Base-by-base conservation (phyloP, 2,888 invertebrate species). In the Ophonus ardosiacus region DNA sequence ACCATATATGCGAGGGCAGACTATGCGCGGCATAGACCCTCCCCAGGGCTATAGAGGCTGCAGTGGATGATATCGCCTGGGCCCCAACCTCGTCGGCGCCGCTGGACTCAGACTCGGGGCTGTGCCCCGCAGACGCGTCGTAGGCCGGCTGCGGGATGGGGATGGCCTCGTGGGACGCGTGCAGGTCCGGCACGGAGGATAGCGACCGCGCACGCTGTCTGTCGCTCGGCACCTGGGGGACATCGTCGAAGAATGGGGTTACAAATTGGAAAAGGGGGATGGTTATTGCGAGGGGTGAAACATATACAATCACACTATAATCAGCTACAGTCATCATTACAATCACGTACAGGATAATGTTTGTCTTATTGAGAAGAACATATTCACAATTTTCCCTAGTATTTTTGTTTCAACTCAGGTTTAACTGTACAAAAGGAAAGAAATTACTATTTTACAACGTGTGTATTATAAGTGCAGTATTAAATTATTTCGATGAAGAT, bases 1-100 rank as follows among this genome's bases (percentile, higher is more conserved):
- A 97, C 97, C 97, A 97, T 93, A 97, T 97, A 92, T 97, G 97
- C 88, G 97, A 96, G 90, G 97, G 97, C 92, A 97, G 93, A 89
- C 97, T 97, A 91, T 97, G 97, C 88, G 97, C 97, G 86, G 97
- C 96, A 90, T 96, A 97, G 51, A 97, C 97, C 87, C 97, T 93
- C 86, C 96, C 96, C 79, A 96, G 93, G 85, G 95, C 94, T 87
- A 95, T 92, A 86, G 91, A 91, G 40, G 92, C 91, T 57, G 91
- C 91, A 84, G 90, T 89, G 31, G 90, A 89, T 57, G 90, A 92
- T 86, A 51, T 51, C 0, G 43, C 43, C 43, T 51, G 43, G 43
- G 93, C 90, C 85, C 92, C 92, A 78, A 93, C 93, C 88, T 95
- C 95, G 89, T 96, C 96, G 76, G 95, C 94, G 87, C 93, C 94